Conservation (phyloP, 2,113 vertebrate genomes). For the Girardinichthys multiradiatus region DNA sequence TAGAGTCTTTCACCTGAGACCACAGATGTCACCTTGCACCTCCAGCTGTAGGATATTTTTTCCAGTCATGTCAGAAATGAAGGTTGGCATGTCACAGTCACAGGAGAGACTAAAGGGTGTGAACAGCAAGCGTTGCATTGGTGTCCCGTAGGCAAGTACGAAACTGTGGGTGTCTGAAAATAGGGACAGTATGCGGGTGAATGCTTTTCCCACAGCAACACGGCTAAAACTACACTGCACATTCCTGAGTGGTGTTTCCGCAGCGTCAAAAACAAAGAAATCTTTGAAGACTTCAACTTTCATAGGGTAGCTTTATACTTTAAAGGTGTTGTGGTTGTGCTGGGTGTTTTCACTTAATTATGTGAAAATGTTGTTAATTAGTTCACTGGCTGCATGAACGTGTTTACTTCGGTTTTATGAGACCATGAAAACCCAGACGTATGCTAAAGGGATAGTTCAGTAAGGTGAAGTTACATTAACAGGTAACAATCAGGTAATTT, state of each 20-base stretch:
- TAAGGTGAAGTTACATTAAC: background rate
- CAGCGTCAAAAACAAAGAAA: slow-evolving; percentile 26
- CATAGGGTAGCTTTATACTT: background rate
- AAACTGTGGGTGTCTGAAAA: slow-evolving; percentile 55
- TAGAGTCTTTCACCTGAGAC: slow-evolving; percentile 1
- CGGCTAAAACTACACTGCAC: slow-evolving; percentile 17
- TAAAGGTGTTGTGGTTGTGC: background rate
- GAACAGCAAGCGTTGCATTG: slow-evolving; percentile 40
- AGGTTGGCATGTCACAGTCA: slow-evolving; percentile 55
- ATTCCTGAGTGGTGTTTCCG: slow-evolving; percentile 38
- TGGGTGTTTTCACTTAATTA: slow-evolving; percentile 1
- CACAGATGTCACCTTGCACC: background rate
- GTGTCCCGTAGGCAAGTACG: slow-evolving; percentile 42
- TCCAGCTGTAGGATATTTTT: background rate
- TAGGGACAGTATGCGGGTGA: slow-evolving; percentile 54
- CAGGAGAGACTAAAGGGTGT: slow-evolving; percentile 39
- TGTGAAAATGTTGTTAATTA: slow-evolving; percentile 42
- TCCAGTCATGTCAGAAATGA: slow-evolving; percentile 51
- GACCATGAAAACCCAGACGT: slow-evolving; percentile 37
- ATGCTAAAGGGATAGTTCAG: slow-evolving; percentile 4
- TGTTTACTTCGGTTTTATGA: slow-evolving; percentile 48
- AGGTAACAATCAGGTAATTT: background rate
- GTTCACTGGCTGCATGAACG: slow-evolving; percentile 33
- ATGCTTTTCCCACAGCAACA: slow-evolving; percentile 59
- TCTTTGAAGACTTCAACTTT: background rate